Conservation (phyloP, 1,140 invertebrate genomes). For the Bombus confusus region DNA sequence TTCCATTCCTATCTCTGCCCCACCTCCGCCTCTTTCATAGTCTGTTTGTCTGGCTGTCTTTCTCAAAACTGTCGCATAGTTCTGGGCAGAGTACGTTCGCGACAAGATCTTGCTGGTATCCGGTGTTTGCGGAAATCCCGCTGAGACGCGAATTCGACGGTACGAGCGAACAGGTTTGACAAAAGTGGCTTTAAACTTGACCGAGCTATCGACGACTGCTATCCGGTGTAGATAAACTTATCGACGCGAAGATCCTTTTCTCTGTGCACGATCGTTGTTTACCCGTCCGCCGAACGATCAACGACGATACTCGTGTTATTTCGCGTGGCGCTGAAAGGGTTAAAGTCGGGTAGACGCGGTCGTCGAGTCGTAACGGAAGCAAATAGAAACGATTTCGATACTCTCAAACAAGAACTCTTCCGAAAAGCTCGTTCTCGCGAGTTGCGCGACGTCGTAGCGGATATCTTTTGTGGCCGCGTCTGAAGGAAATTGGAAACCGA, state of each 20-base stretch:
- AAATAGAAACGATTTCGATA: too few species aligned
- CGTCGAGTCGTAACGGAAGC: neutral
- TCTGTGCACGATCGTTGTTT: neutral
- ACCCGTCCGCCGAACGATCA: neutral
- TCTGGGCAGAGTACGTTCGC: neutral
- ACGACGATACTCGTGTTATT: neutral
- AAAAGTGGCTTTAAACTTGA: neutral
- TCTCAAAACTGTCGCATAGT: constrained; percentile 4
- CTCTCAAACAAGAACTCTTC: too few species aligned
- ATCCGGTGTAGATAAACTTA: neutral
- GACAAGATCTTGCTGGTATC: neutral
- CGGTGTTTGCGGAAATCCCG: neutral
- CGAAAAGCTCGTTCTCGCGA: too few species aligned
- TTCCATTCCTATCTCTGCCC: neutral
- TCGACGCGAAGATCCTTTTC: neutral
- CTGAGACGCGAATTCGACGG: neutral
- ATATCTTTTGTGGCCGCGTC: neutral
- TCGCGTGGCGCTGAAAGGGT: neutral
- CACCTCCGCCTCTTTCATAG: neutral
- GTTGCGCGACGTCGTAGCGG: too few species aligned
- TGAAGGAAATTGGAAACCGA: neutral
- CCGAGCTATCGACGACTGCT: neutral
- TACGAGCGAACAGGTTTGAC: neutral
- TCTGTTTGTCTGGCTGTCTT: neutral
- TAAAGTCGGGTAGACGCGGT: too few species aligned